Conservation (phyloP, 1,140 invertebrate genomes). For the Caenorhabditis tropicalis region DNA sequence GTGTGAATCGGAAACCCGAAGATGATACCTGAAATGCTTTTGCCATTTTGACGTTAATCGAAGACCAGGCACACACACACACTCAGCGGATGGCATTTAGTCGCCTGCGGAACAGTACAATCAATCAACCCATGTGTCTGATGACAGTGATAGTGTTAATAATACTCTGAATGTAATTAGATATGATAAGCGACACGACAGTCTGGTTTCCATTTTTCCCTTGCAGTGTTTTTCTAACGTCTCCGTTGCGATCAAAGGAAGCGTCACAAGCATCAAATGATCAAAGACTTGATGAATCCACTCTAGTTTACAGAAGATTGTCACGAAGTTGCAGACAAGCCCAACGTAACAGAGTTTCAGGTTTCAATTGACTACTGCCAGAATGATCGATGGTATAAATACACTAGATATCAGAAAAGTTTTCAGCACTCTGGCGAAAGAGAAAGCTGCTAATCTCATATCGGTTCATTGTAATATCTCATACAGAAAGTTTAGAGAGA, state of each 20-base stretch:
- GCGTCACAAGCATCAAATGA: background rate
- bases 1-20: background rate
- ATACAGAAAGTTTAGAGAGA: background rate
- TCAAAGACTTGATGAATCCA: background rate
- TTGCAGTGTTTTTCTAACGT: background rate
- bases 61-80: background rate
- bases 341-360: background rate
- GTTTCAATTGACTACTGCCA: background rate
- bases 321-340: background rate
- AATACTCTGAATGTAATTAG: slow-evolving; percentile 20
- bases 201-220: slow-evolving; percentile 1
- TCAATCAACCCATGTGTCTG: slow-evolving; percentile 34
- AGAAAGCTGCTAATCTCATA: no score
- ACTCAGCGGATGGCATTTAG: background rate
- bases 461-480: background rate
- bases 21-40: background rate
- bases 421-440: no score
- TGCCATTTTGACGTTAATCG: background rate
- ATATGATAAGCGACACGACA: background rate
- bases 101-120: slow-evolving; percentile 3
- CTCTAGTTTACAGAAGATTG: background rate
- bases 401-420: background rate
- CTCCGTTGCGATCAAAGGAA: background rate
- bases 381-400: background rate
- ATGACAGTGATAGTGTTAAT: slow-evolving; percentile 9